phyloP scores from a whole-genome alignment of 1,140 invertebrate species.

The Potamilus streckersoni region DNA sequence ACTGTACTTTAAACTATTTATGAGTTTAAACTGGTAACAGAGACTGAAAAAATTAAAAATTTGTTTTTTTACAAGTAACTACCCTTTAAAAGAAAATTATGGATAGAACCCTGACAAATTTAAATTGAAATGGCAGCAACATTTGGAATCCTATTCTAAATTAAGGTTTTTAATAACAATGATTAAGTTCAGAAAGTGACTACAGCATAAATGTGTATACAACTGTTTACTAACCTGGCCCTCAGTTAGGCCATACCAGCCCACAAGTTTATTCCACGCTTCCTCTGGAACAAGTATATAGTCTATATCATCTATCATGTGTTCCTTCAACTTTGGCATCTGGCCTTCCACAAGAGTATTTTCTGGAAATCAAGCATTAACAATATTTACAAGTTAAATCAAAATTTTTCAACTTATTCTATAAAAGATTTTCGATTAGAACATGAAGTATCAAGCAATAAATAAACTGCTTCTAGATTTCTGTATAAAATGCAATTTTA shows the following conservation, averaged over 20 bases:
- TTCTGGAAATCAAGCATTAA: not conserved
- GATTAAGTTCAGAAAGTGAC: no score
- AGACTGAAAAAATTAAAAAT: no score
- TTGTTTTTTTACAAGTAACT: no score
- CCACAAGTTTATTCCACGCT: conserved; percentile 67
- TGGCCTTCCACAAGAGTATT: conserved; percentile 45
- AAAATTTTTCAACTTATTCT: not conserved
- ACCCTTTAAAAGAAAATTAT: no score
- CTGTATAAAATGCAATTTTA: not conserved
- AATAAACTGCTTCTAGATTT: not conserved
- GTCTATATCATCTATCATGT: conserved; percentile 70
- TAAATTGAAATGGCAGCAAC: no score
- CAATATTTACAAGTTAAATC: not conserved
- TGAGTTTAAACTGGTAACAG: no score
- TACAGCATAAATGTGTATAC: no score
- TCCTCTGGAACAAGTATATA: conserved; percentile 69
- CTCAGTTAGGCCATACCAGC: conserved; percentile 66
- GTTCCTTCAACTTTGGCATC: conserved; percentile 61
- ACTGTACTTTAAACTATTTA: no score
- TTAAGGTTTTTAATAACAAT: no score
- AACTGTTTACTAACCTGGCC: conserved; percentile 52
- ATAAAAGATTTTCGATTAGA: not conserved
- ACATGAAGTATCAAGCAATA: not conserved
- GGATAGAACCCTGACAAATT: no score
- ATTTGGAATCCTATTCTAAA: no score